Base-by-base conservation (phyloP, 2,113 vertebrate species). In the Psophia crepitans region DNA sequence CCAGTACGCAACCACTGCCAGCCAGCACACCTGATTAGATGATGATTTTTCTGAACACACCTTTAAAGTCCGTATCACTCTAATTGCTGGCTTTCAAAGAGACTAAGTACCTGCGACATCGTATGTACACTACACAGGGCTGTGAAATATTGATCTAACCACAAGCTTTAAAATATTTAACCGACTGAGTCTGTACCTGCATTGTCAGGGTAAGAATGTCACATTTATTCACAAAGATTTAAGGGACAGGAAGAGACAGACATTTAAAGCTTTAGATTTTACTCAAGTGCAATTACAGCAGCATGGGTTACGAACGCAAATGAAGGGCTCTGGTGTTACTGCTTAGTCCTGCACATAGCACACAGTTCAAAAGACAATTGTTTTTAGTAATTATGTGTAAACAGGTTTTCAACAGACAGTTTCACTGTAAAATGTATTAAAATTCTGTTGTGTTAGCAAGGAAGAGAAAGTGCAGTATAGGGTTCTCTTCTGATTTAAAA, bases 1-100 rank as follows among this genome's bases (percentile, higher is more conserved):
- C 98, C 97, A 94, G 95, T 98, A 97, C 4, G 9, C 87, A 94
- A 81, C 78, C 90, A 89, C 87, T 88, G 86, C 44, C 94, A 96
- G 95, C 76, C 75, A 96, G 88, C 46, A 69, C 61, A 93, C 88
- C 93, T 87, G 88, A 97, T 87, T 84, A 96, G 96, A 95, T 86
- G 97, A 89, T 83, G 85, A 95, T 96, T 94, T 91, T 96, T 85
- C 37, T 44, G n/a, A 96, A 56, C 28, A 37, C 78, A 84, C 81
- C 53, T 93, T 86, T 95, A 22, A 68, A 78, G 61, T 44, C 49
- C 9, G 0, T 8, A 33, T 48, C 73, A 49, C 86, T 77, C 21
- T 30, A 90, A 95, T 61, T 88, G 94, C 81, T 41, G 81, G 49
- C 78, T 92, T 96, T 70, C 76, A 27, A 39, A 92, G 60, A 87